These are phyloP conservation scores for Linepithema humile DNA, from an alignment of 1,140 invertebrate genomes.

Conservation along the genomic window DNA sequence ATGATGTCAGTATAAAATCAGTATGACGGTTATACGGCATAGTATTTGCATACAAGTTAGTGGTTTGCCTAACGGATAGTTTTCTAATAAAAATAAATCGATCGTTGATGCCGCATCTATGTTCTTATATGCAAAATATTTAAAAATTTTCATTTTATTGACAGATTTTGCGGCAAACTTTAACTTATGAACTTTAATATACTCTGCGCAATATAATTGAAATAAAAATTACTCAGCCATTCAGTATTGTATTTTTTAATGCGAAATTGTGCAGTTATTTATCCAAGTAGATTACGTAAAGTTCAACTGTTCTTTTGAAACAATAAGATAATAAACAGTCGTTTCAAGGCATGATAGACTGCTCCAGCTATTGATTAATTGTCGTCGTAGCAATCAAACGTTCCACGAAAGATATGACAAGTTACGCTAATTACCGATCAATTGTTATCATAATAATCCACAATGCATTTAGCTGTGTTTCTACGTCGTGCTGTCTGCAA, in stretches of 20 bases:
- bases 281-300: no score
- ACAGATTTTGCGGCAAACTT: not conserved
- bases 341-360: not conserved
- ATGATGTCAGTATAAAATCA: not conserved
- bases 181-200: not conserved
- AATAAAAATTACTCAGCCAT: not conserved
- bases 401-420: not conserved
- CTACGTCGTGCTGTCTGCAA: not conserved
- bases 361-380: not conserved
- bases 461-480: slow-evolving; percentile 13
- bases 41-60: slow-evolving; percentile 1
- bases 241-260: not conserved
- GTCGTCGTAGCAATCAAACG: not conserved
- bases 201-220: not conserved
- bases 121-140: not conserved
- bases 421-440: slow-evolving; percentile 28
- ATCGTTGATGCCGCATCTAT: not conserved
- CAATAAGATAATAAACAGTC: not conserved
- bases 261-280: not conserved
- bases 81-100: not conserved
- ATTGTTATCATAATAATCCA: not conserved
- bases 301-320: not conserved
- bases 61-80: no score
- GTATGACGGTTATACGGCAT: not conserved
- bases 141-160: not conserved